These are phyloP conservation scores for Drosophila setosimentum DNA, from an alignment of 2,888 invertebrate species.

Conservation along the genomic window DNA sequence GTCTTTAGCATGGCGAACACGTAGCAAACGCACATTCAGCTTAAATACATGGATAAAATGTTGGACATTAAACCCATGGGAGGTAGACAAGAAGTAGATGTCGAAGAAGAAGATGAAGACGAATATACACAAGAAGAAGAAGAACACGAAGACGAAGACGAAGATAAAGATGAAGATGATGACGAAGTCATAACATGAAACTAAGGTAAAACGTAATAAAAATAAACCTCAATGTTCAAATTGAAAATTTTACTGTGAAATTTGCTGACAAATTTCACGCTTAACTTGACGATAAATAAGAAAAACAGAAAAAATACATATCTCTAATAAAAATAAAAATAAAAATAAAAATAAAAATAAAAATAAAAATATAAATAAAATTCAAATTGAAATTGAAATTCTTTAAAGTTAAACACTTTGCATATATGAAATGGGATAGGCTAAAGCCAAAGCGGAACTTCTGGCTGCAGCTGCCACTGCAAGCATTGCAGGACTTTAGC, in stretches of 20 bases:
- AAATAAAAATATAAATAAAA: conserved; percentile 38
- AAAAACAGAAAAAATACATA: not conserved
- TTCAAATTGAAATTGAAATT: conserved; percentile 51
- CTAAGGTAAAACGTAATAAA: conserved; percentile 18
- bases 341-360: conserved; percentile 43
- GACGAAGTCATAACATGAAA: conserved; percentile 27
- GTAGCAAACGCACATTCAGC: conserved; percentile 69
- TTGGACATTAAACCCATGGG: conserved; percentile 66
- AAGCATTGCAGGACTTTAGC: conserved; percentile 17
- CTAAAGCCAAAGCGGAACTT: conserved; percentile 16
- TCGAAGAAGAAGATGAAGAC: not conserved
- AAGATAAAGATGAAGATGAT: not conserved
- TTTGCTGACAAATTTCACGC: conserved; percentile 59
- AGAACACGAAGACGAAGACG: not conserved
- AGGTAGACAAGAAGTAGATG: conserved; percentile 16
- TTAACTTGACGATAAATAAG: conserved; percentile 41
- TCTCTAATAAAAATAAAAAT: conserved; percentile 13
- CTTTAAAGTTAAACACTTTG: conserved; percentile 60
- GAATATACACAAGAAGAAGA: conserved; percentile 6
- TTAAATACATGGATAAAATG: conserved; percentile 75
- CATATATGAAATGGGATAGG: conserved; percentile 36
- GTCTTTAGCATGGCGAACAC: conserved; percentile 66
- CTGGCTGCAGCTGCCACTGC: conserved; percentile 49
- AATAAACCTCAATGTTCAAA: conserved; percentile 18
- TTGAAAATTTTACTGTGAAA: conserved; percentile 20